Evolutionary conservation across 2,113 vertebrate genomes (phyloP).

Genomic region (Eubucco bourcierii): DNA sequence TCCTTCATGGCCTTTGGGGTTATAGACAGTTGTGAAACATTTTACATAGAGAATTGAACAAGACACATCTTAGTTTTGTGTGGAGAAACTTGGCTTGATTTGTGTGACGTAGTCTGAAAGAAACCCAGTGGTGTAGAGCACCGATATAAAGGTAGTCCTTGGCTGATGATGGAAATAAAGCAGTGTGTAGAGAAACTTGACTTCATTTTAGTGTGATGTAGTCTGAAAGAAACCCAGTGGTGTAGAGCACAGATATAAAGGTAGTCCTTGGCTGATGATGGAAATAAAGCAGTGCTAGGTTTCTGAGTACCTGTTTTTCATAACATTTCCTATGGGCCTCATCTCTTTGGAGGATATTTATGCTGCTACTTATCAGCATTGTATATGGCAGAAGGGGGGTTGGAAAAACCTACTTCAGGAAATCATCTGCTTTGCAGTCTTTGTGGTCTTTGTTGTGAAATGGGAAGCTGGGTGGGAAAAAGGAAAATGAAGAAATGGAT

Average conservation of each 20-base stretch:
- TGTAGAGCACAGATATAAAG: not conserved
- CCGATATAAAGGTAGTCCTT: not conserved
- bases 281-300: not conserved
- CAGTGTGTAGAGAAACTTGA: rapidly evolving
- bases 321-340: not conserved
- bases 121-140: not conserved
- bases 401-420: not conserved
- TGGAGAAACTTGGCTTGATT: not conserved
- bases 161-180: not conserved
- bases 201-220: not conserved
- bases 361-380: not conserved
- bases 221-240: not conserved
- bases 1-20: not conserved
- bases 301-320: not conserved
- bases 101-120: not conserved
- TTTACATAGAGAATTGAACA: not conserved
- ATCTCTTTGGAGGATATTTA: not conserved
- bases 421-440: not conserved
- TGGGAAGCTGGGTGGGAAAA: not conserved
- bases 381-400: not conserved
- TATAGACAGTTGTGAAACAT: not conserved
- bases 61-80: not conserved
- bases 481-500: not conserved
- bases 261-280: not conserved
- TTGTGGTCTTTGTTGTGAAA: not conserved